Evolutionary conservation across 2,797 vertebrate genomes (phyloP).

Genomic region (Danio aesculapii): DNA sequence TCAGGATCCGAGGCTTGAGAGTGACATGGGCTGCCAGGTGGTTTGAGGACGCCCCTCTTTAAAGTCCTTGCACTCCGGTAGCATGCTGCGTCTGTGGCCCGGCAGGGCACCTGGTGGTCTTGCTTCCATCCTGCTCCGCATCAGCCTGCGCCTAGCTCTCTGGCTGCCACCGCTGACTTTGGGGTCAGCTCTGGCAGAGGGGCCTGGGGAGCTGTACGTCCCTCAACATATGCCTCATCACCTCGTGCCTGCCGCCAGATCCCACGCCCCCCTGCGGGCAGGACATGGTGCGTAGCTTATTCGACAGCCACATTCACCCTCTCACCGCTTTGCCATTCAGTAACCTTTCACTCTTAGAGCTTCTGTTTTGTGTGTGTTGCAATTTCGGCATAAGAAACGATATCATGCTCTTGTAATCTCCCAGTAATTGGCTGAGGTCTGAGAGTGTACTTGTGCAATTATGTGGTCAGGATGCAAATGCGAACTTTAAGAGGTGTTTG

Average conservation of each 20-base stretch:
- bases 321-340: constrained; percentile 12
- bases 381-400: neutral
- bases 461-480: constrained; percentile 58
- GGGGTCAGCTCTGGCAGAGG: constrained; percentile 53
- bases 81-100: constrained; percentile 55
- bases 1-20: constrained; percentile 33
- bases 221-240: constrained; percentile 54
- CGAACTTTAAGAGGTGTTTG: constrained; percentile 52
- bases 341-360: constrained; percentile 21
- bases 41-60: constrained; percentile 46
- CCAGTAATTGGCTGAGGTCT: neutral
- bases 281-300: constrained; percentile 63
- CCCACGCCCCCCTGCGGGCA: constrained; percentile 63
- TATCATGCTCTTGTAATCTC: constrained; percentile 40
- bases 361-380: neutral
- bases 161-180: constrained; percentile 47
- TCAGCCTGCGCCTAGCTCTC: constrained; percentile 57
- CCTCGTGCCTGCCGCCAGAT: constrained; percentile 49
- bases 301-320: constrained; percentile 34
- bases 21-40: constrained; percentile 53
- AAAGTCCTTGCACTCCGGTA: constrained; percentile 43
- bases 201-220: constrained; percentile 42
- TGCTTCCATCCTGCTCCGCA: constrained; percentile 48
- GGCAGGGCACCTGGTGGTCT: constrained; percentile 48
- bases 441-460: constrained; percentile 42